A percentile compares a stretch with the other conserved stretches of the same genome.
These are phyloP conservation scores for Zaprionus inermis DNA, from an alignment of 1,140 invertebrate genomes.

Conservation along the genomic window DNA sequence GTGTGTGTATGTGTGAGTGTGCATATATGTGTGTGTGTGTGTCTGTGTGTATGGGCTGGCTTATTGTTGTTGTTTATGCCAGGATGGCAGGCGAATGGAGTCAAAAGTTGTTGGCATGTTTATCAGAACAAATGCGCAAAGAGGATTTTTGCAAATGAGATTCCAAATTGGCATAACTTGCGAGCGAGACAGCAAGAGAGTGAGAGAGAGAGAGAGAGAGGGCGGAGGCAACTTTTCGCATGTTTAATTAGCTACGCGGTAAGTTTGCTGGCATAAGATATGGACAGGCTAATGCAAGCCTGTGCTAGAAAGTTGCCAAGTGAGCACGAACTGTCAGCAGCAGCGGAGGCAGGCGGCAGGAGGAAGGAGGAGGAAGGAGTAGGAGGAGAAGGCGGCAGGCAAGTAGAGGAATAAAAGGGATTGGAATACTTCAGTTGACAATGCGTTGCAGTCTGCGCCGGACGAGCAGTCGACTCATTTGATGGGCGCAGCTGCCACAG, in stretches of 20 bases:
- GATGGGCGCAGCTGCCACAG: conserved; percentile 35
- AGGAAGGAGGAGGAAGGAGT: neutral
- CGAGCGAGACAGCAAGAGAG: conserved; percentile 20
- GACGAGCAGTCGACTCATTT: conserved; percentile 2
- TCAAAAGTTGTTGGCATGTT: conserved; percentile 74
- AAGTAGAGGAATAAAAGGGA: neutral
- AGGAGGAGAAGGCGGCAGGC: neutral
- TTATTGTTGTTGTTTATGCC: conserved; percentile 36
- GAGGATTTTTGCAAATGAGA: conserved; percentile 73
- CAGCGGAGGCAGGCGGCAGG: neutral
- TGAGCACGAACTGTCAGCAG: conserved; percentile 4
- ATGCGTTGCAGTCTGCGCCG: neutral
- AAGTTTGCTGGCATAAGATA: conserved; percentile 22
- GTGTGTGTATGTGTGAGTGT: neutral
- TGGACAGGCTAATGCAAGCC: conserved; percentile 28
- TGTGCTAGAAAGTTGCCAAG: neutral
- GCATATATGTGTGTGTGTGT: conserved; percentile 11
- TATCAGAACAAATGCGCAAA: conserved; percentile 65
- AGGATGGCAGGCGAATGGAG: conserved; percentile 45
- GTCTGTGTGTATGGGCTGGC: conserved; percentile 9
- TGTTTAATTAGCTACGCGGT: conserved; percentile 62
- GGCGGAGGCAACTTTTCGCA: conserved; percentile 38
- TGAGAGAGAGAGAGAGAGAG: neutral
- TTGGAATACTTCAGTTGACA: conserved; percentile 10
- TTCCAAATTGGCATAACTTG: conserved; percentile 76